Evolutionary conservation across 92 coral and sea anemone genomes (phyloP).

Genomic region (Epizoanthus scotinus): DNA sequence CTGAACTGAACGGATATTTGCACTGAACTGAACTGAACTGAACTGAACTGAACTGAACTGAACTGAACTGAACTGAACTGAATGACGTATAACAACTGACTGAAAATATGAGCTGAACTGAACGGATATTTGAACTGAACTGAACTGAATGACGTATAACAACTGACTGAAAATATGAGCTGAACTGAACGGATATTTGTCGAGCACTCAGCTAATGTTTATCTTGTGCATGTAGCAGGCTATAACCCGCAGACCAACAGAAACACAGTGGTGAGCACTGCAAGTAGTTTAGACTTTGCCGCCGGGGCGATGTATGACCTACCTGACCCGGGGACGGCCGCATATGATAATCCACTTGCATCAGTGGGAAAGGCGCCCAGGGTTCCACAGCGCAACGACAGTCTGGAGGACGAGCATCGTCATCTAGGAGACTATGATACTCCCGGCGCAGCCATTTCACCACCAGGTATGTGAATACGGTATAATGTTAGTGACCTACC

Average conservation of each 20-base stretch:
- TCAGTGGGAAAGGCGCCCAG: conserved; percentile 42
- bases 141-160: too few species aligned
- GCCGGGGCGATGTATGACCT: conserved; percentile 81
- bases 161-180: too few species aligned
- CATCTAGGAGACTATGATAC: conserved; percentile 21
- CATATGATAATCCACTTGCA: conserved; percentile 85
- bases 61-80: too few species aligned
- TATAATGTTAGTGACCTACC: too few species aligned
- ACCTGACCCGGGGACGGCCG: conserved; percentile 54
- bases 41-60: too few species aligned
- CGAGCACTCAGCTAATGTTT: too few species aligned
- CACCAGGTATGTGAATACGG: conserved; percentile 2
- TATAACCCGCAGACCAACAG: conserved; percentile 43
- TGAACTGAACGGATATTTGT: too few species aligned
- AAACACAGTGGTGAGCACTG: conserved; percentile 35
- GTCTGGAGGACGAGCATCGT: conserved; percentile 44
- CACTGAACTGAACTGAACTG: too few species aligned
- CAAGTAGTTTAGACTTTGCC: conserved; percentile 72
- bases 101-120: too few species aligned
- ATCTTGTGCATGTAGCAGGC: background rate
- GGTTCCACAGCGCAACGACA: conserved; percentile 67
- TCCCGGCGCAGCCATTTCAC: conserved; percentile 10
- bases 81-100: too few species aligned
- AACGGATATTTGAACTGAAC: too few species aligned
- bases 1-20: too few species aligned